Percentiles rank a stretch among this genome's conserved stretches.
Evolutionary conservation across 2,797 vertebrate species (phyloP).

Genomic region (Lepidocolaptes lacrymiger): DNA sequence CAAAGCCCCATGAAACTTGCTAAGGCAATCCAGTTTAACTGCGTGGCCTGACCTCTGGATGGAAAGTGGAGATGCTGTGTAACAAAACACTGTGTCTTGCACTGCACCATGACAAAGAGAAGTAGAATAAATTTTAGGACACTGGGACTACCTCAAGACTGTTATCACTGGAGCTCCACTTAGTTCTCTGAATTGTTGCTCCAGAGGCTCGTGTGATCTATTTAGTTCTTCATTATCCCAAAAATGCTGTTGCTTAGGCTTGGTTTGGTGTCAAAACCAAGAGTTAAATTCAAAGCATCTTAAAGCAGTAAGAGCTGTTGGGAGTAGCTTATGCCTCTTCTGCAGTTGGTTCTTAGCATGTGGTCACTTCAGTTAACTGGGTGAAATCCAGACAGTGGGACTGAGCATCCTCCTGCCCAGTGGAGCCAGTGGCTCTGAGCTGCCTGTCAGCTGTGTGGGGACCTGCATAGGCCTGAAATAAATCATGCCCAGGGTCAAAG

Average conservation of each 20-base stretch:
- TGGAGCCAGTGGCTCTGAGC: background rate
- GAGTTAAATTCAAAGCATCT: background rate
- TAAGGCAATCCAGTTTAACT: background rate
- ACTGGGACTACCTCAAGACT: background rate
- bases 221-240: background rate
- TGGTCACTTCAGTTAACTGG: background rate
- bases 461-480: background rate
- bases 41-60: background rate
- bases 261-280: background rate
- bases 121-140: background rate
- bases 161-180: background rate
- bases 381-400: background rate
- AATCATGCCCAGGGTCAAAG: background rate
- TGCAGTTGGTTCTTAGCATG: background rate
- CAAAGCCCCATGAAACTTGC: background rate
- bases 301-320: background rate
- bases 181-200: background rate
- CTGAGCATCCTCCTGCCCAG: background rate
- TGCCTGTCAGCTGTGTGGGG: background rate
- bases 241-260: background rate
- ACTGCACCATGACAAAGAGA: background rate
- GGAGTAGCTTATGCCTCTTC: background rate
- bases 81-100: background rate
- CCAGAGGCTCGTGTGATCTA: background rate
- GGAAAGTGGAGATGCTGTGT: background rate